Evolutionary conservation across 2,113 vertebrate species (phyloP), one percentile per base, ranked within the genome.

Genomic region (Condylura cristata): DNA sequence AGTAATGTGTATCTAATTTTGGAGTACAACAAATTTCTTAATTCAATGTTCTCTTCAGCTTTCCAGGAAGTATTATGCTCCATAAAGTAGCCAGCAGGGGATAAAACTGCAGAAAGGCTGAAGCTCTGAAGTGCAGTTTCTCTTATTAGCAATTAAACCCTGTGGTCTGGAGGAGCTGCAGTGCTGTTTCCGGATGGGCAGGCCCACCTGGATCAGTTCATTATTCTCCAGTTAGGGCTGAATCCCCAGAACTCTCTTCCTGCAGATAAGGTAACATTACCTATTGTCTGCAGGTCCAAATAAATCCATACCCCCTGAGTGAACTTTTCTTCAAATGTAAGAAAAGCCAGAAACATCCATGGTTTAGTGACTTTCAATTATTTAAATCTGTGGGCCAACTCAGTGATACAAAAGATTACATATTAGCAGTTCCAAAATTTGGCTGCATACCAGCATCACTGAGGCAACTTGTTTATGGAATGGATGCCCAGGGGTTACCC

Each of bases 311-410:
- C 10, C 44, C 83, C 75, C 32, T 34, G 3, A 85, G 78, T 5
- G 66, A 92, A 94, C 66, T 94, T 88, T 90, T 66, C 72, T 85
- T 90, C 46, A 85, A 44, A 53, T 76, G 8, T 48, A 63, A 65
- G 37, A 93, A 86, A 90, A 92, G 76, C 93, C 91, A 88, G 86
- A 72, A 90, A 87, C 90, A 81, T 92, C 24, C 82, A 92, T 88
- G 86, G 83, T 78, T 93, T 96, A 82, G 79, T 86, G 94, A 95
- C 58, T 95, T 92, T 22, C 53, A 78, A 18, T 94, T 61, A 91
- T 88, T 87, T 46, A 78, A 94, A 68, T 44, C 41, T 68, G 16
- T 32, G 53, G 83, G 78, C 89, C 94, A 94, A 82, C 28, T 92
- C n/a, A 53, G 34, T 88, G 86, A 81, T 94, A 90, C 17, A 65